Conservation (phyloP, 2,113 vertebrate species). For the Leptocoma aspasia region DNA sequence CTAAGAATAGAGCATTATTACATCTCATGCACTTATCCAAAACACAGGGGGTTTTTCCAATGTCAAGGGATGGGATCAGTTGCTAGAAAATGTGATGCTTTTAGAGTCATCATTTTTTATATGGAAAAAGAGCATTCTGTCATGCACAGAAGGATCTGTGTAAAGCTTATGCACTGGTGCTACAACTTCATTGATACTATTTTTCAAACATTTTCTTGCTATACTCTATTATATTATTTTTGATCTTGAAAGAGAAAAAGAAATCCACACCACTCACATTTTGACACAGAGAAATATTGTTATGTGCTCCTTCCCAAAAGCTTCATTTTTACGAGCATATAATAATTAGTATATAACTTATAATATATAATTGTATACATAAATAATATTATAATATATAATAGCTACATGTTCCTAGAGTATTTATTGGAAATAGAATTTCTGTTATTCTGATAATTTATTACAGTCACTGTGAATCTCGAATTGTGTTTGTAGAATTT, state of each 20-base stretch:
- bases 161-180: neutral
- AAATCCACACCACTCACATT: neutral
- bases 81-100: neutral
- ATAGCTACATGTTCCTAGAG: neutral
- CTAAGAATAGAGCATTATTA: neutral
- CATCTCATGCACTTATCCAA: neutral
- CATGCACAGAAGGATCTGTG: neutral
- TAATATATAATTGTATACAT: neutral
- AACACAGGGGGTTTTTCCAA: neutral
- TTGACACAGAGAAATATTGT: neutral
- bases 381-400: neutral
- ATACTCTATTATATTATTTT: neutral
- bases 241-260: neutral
- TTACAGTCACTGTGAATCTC: neutral
- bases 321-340: neutral
- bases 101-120: neutral
- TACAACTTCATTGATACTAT: neutral
- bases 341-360: neutral
- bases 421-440: neutral
- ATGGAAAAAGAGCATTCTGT: neutral
- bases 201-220: neutral
- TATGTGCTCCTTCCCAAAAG: neutral
- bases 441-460: neutral
- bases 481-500: neutral
- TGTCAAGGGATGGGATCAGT: neutral